These are phyloP conservation scores for Corvus cornix DNA, from an alignment of 2,113 vertebrate genomes.

Conservation along the genomic window DNA sequence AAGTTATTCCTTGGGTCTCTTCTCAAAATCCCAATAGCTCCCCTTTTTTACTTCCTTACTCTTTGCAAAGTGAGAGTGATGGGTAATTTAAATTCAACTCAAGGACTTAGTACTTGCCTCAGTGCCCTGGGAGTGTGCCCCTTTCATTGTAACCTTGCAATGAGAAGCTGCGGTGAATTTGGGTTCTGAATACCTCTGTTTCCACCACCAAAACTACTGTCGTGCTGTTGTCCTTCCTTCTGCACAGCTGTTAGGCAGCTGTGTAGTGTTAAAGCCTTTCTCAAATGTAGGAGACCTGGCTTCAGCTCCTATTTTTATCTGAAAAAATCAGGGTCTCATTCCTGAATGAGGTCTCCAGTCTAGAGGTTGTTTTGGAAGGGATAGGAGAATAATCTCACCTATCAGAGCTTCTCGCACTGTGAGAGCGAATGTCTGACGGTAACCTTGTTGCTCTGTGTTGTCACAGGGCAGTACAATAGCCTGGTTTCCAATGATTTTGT, in stretches of 20 bases:
- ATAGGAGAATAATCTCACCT: background rate
- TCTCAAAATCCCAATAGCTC: background rate
- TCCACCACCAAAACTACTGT: background rate
- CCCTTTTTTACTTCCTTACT: background rate
- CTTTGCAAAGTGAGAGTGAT: background rate
- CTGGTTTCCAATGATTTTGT: background rate
- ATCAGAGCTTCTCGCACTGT: background rate
- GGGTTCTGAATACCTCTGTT: background rate
- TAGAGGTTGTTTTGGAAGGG: background rate
- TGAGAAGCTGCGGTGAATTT: background rate
- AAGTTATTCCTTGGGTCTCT: background rate
- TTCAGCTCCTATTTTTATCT: background rate
- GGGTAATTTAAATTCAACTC: background rate
- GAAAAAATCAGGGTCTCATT: background rate
- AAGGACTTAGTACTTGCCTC: background rate
- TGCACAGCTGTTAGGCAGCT: background rate
- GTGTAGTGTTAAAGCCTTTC: background rate
- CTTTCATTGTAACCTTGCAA: background rate
- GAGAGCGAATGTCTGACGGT: background rate
- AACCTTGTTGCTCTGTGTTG: background rate
- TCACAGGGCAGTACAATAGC: background rate
- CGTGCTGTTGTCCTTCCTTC: background rate
- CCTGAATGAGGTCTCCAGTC: background rate
- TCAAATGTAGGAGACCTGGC: background rate
- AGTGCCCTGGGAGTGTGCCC: background rate